Conservation (phyloP, 2,888 invertebrate genomes). For the Phyllotreta striolata region DNA sequence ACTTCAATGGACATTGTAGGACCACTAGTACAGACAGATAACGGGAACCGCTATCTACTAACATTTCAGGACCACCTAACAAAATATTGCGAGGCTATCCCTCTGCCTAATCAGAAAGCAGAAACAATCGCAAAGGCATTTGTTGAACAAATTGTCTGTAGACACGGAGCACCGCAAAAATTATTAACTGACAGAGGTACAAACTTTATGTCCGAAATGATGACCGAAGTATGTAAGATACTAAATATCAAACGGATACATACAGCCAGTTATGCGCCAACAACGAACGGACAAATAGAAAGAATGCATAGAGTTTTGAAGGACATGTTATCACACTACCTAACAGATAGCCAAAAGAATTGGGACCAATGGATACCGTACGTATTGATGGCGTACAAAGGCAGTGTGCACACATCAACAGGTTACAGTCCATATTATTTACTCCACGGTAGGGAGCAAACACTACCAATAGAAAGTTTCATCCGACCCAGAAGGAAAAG, state of each 20-base stretch:
- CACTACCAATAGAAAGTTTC: constrained; percentile 38
- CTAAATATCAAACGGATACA: constrained; percentile 45
- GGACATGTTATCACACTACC: constrained; percentile 47
- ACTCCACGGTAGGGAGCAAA: constrained; percentile 41
- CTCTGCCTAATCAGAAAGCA: constrained; percentile 46
- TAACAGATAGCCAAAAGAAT: constrained; percentile 40
- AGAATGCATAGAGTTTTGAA: constrained; percentile 48
- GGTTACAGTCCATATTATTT: constrained; percentile 42
- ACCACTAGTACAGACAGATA: constrained; percentile 40
- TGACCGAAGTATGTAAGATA: constrained; percentile 44
- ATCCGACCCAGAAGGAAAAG: constrained; percentile 31
- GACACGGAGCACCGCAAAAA: constrained; percentile 46
- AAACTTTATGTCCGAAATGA: constrained; percentile 47
- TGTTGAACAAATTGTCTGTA: constrained; percentile 43
- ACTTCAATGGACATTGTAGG: constrained; percentile 49
- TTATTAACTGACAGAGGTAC: constrained; percentile 49
- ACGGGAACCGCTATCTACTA: constrained; percentile 48
- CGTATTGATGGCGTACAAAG: constrained; percentile 44
- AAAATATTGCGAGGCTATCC: constrained; percentile 47
- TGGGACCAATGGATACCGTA: constrained; percentile 50
- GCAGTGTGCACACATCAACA: constrained; percentile 30
- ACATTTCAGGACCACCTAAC: constrained; percentile 48
- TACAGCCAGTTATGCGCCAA: constrained; percentile 49
- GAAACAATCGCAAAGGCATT: constrained; percentile 46
- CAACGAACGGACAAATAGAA: constrained; percentile 51